Evolutionary conservation across 2,113 vertebrate genomes (phyloP).

Genomic region (Rhinopomastus cyanomelas): DNA sequence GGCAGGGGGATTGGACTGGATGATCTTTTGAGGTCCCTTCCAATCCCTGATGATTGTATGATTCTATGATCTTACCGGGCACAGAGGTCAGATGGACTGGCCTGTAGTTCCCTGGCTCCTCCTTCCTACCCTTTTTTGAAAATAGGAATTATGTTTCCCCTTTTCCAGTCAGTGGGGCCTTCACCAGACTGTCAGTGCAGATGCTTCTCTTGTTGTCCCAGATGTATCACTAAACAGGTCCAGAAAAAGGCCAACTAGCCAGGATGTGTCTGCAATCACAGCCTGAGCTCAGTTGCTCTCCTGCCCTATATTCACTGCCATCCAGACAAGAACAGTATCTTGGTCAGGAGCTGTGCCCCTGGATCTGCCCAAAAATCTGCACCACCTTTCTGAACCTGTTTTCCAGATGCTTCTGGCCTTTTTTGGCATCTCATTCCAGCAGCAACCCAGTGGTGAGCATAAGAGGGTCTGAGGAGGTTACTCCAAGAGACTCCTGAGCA

Average conservation of each 20-base stretch:
- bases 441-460: accelerated
- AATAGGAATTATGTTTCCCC: too few species aligned
- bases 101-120: too few species aligned
- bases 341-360: background rate
- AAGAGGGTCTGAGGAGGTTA: background rate
- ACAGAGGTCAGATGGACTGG: too few species aligned
- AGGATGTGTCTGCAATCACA: background rate
- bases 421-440: background rate
- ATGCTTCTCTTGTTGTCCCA: background rate
- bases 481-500: background rate
- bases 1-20: too few species aligned
- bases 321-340: background rate
- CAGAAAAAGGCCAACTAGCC: background rate
- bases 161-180: too few species aligned
- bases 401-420: background rate
- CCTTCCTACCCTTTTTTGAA: too few species aligned
- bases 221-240: background rate
- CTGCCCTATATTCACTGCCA: background rate
- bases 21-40: too few species aligned
- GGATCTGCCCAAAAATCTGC: background rate
- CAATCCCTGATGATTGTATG: too few species aligned
- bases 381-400: background rate
- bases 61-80: too few species aligned
- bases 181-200: too few species aligned
- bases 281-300: background rate